Evolutionary conservation across 2,797 vertebrate genomes (phyloP).

Genomic region (Gastrophryne carolinensis): DNA sequence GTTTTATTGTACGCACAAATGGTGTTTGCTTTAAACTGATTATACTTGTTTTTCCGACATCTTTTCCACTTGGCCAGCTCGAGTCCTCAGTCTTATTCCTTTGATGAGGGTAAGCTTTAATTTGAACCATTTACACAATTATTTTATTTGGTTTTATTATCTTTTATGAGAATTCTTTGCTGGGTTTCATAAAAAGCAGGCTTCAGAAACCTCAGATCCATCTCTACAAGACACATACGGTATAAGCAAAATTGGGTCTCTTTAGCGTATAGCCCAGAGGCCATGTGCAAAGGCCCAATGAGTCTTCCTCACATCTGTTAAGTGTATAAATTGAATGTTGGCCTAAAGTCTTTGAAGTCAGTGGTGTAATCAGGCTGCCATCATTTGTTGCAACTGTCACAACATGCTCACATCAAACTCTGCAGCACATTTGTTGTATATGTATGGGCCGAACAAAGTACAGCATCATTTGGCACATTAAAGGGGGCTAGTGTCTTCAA

Average conservation of each 20-base stretch:
- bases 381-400: background rate
- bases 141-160: constrained; percentile 20
- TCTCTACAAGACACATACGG: background rate
- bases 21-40: background rate
- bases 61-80: background rate
- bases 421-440: background rate
- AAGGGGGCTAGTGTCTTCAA: too few species aligned
- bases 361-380: background rate
- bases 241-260: background rate
- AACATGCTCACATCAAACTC: background rate
- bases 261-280: background rate
- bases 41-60: background rate
- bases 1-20: constrained; percentile 11
- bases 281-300: background rate
- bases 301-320: background rate
- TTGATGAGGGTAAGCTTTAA: constrained; percentile 24
- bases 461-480: background rate
- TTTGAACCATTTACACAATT: constrained; percentile 28
- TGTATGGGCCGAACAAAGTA: background rate
- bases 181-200: background rate
- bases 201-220: background rate
- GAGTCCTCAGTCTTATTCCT: background rate
- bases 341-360: background rate
- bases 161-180: background rate
- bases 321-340: background rate